Evolutionary conservation across 2,113 vertebrate species (phyloP).

Genomic region (Pyxicephalus adspersus): DNA sequence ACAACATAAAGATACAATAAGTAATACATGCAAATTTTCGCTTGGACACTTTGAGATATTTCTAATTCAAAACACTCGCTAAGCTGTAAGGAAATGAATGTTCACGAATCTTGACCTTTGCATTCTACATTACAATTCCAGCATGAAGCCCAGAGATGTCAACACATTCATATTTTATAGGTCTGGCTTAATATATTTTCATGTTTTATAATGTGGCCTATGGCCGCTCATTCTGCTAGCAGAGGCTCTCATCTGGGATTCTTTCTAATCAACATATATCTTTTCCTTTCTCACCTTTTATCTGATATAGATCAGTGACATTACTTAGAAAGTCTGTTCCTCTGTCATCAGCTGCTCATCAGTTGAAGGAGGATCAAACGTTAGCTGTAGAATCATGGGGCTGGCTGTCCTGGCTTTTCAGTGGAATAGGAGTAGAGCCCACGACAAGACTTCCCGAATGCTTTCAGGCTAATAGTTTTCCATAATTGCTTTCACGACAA

Average conservation of each 20-base stretch:
- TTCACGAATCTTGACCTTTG: constrained; percentile 25
- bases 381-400: background rate
- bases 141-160: background rate
- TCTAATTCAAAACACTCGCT: too few species aligned
- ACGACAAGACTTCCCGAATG: background rate
- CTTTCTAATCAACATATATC: constrained; percentile 46
- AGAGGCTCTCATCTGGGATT: constrained; percentile 22
- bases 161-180: constrained; percentile 35
- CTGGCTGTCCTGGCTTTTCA: constrained; percentile 1
- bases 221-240: background rate
- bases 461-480: too few species aligned
- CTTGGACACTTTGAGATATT: too few species aligned
- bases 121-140: constrained; percentile 18
- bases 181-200: constrained; percentile 4
- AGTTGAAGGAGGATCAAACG: constrained; percentile 18
- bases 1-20: background rate
- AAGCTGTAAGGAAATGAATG: constrained; percentile 2
- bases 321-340: constrained; percentile 16
- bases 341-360: constrained; percentile 24
- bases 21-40: background rate
- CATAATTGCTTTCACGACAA: too few species aligned
- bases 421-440: background rate
- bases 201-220: constrained; percentile 25
- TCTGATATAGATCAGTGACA: constrained; percentile 37
- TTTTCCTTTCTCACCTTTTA: constrained; percentile 31